phyloP scores from a whole-genome alignment of 1,140 invertebrate genomes.

The Lucilia sericata region DNA sequence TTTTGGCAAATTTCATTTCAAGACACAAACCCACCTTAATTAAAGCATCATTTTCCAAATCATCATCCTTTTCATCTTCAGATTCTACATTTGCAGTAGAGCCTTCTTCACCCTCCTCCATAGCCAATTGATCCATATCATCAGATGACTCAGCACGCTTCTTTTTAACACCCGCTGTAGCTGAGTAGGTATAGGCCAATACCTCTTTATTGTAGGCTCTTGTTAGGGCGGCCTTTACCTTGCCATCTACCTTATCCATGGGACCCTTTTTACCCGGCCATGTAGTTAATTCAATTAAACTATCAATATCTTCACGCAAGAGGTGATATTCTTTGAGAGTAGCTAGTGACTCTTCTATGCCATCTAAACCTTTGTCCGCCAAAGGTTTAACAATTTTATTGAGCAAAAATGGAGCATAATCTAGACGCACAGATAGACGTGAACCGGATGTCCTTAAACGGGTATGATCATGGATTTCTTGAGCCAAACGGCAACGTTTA shows the following conservation, averaged over 20 bases:
- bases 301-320: slow-evolving; percentile 91
- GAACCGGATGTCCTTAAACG: slow-evolving; percentile 82
- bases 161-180: slow-evolving; percentile 72
- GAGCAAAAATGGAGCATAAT: slow-evolving; percentile 83
- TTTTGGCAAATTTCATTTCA: neutral
- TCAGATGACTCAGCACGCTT: slow-evolving; percentile 69
- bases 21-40: slow-evolving; percentile 74
- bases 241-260: slow-evolving; percentile 81
- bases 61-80: slow-evolving; percentile 71
- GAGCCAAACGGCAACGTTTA: slow-evolving; percentile 85
- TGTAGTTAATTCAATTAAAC: slow-evolving; percentile 83
- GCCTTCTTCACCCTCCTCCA: slow-evolving; percentile 69
- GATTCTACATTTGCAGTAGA: slow-evolving; percentile 54
- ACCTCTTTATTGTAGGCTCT: slow-evolving; percentile 89
- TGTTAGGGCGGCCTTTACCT: slow-evolving; percentile 94
- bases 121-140: slow-evolving; percentile 62
- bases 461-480: slow-evolving; percentile 86
- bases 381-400: slow-evolving; percentile 82
- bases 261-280: slow-evolving; percentile 86
- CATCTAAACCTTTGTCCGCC: slow-evolving; percentile 75
- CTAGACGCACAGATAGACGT: slow-evolving; percentile 81
- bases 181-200: slow-evolving; percentile 78
- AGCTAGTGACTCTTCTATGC: slow-evolving; percentile 79
- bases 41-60: slow-evolving; percentile 79
- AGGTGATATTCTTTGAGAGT: slow-evolving; percentile 88